Percentiles rank a stretch among this genome's conserved stretches.
Conservation (phyloP, 2,113 vertebrate species). For the Larimichthys crocea region DNA sequence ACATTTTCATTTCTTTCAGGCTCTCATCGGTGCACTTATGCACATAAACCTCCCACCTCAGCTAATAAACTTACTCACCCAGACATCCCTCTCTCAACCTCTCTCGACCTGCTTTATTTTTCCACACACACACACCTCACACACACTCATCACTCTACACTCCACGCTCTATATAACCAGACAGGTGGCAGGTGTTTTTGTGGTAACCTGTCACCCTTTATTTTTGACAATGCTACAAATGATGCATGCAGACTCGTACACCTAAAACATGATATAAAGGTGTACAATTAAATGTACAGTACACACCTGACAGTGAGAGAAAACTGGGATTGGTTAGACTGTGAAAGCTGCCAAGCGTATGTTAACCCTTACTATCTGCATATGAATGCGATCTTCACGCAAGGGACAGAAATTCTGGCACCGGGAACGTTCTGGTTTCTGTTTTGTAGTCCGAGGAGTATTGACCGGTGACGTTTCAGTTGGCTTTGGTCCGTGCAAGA, state of each 20-base stretch:
- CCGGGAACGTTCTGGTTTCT: no score
- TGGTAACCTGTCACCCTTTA: constrained; percentile 28
- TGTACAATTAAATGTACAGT: background rate
- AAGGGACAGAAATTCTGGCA: no score
- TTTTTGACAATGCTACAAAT: constrained; percentile 23
- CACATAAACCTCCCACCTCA: constrained; percentile 72
- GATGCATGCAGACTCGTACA: background rate
- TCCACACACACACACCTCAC: constrained; percentile 6
- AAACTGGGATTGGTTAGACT: background rate
- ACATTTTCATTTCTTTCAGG: constrained; percentile 64
- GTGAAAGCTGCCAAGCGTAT: background rate
- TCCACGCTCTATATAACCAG: constrained; percentile 8
- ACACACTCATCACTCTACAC: constrained; percentile 6
- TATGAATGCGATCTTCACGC: no score
- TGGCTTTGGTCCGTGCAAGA: no score
- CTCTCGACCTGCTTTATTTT: constrained; percentile 26
- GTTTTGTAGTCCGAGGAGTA: no score
- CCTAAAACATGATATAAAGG: background rate
- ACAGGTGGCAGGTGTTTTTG: constrained; percentile 38
- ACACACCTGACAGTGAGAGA: background rate
- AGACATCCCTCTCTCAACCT: constrained; percentile 55
- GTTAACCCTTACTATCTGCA: no score
- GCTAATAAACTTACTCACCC: constrained; percentile 71
- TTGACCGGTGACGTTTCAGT: no score
- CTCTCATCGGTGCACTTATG: constrained; percentile 72